Evolutionary conservation across 1,140 invertebrate genomes (phyloP).

Genomic region (Dendrolimus punctatus): DNA sequence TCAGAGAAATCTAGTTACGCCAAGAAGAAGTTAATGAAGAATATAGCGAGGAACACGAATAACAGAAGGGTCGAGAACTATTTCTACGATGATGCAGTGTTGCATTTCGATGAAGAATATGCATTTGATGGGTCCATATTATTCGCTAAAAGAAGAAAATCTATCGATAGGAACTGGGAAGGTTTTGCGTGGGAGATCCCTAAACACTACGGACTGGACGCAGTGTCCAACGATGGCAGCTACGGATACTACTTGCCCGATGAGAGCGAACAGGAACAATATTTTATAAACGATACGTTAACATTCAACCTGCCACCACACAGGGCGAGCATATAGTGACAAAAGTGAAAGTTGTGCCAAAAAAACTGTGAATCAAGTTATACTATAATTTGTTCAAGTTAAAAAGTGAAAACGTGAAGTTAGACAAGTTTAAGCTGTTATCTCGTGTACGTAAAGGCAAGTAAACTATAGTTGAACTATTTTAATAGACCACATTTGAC

Average conservation of each 20-base stretch:
- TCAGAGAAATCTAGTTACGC: slow-evolving; percentile 66
- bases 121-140: slow-evolving; percentile 64
- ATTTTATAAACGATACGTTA: slow-evolving; percentile 62
- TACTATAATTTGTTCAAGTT: too few relatives aligned
- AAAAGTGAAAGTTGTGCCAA: slow-evolving; percentile 21
- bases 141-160: slow-evolving; percentile 67
- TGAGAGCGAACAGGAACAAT: slow-evolving; percentile 54
- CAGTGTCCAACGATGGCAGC: slow-evolving; percentile 63
- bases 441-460: too few relatives aligned
- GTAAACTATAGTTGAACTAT: too few relatives aligned
- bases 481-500: too few relatives aligned
- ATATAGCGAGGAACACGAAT: slow-evolving; percentile 61
- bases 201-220: slow-evolving; percentile 31
- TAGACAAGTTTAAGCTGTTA: too few relatives aligned
- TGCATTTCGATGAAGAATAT: slow-evolving; percentile 66
- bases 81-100: slow-evolving; percentile 66
- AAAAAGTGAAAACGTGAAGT: too few relatives aligned
- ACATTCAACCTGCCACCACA: slow-evolving; percentile 60
- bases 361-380: slow-evolving; percentile 22
- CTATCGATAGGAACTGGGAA: slow-evolving; percentile 47
- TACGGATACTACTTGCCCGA: slow-evolving; percentile 65
- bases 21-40: slow-evolving; percentile 62
- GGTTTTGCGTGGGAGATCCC: slow-evolving; percentile 39
- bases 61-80: slow-evolving; percentile 52
- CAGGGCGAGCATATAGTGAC: slow-evolving; percentile 55